Percentiles rank a stretch among this genome's conserved stretches.
These are phyloP conservation scores for Mythimna albipuncta DNA, from an alignment of 2,888 invertebrate genomes.

Conservation along the genomic window DNA sequence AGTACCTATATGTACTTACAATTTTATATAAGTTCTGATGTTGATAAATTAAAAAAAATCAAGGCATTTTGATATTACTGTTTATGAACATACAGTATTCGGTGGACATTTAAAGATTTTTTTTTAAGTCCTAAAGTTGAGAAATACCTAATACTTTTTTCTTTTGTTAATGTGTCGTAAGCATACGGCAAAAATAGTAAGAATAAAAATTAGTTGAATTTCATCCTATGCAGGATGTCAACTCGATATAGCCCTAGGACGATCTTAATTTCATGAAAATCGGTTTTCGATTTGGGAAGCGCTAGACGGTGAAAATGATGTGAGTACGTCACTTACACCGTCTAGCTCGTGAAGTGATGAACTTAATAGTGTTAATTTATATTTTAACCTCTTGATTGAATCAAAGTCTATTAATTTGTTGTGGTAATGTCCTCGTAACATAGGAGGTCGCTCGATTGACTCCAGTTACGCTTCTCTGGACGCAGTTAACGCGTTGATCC, in stretches of 20 bases:
- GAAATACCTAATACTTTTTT: neutral
- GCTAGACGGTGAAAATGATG: neutral
- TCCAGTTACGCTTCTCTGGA: conserved; percentile 17
- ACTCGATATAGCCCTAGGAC: neutral
- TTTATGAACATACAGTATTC: no score
- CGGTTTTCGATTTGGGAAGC: neutral
- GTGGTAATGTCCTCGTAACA: neutral
- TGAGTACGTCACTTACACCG: no score
- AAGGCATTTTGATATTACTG: no score
- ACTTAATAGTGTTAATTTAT: neutral
- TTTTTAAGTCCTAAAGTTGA: no score
- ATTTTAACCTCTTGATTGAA: neutral
- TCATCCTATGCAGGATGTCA: neutral
- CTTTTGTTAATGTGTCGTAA: neutral
- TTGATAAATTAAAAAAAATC: neutral
- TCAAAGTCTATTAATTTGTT: conserved; percentile 11
- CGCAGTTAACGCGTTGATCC: conserved; percentile 9
- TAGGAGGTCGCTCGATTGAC: conserved; percentile 10
- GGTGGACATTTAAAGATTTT: no score
- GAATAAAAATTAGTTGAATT: neutral
- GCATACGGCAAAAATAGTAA: neutral
- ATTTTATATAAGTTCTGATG: no score
- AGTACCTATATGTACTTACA: no score
- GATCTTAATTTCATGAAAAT: neutral
- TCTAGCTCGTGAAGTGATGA: no score